Evolutionary conservation across 2,888 invertebrate genomes (phyloP).

Genomic region (Oscheius myriophilus): DNA sequence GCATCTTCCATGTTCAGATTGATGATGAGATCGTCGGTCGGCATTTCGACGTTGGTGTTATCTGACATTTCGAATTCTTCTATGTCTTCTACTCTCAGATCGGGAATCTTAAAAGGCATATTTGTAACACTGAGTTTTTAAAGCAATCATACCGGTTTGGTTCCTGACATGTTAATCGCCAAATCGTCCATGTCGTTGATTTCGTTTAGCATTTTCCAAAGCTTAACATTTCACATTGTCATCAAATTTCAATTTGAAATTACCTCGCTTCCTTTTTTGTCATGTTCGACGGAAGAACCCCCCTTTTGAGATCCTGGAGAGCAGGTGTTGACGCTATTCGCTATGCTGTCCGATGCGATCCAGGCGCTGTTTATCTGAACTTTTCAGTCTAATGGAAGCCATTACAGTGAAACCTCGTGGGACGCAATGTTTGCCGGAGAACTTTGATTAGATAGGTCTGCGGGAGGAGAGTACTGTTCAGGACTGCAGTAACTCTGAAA

Average conservation of each 20-base stretch:
- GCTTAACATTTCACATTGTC: slow-evolving; percentile 6
- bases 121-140: neutral
- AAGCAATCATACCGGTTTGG: neutral
- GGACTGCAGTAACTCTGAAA: no score
- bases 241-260: neutral
- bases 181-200: slow-evolving; percentile 19
- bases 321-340: no score
- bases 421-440: no score
- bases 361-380: no score
- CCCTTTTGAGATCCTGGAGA: neutral
- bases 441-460: no score
- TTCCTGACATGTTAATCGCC: neutral
- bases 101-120: neutral
- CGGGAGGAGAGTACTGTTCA: no score
- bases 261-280: slow-evolving; percentile 22
- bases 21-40: slow-evolving; percentile 17
- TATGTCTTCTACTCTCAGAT: slow-evolving; percentile 13
- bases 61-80: slow-evolving; percentile 13
- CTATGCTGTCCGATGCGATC: no score
- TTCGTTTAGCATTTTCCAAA: slow-evolving; percentile 19
- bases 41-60: slow-evolving; percentile 9
- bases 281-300: slow-evolving; percentile 7
- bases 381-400: no score
- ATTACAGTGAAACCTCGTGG: no score
- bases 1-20: slow-evolving; percentile 7